Evolutionary conservation across 2,888 invertebrate species (phyloP).

Genomic region (Hylaea fasciaria): DNA sequence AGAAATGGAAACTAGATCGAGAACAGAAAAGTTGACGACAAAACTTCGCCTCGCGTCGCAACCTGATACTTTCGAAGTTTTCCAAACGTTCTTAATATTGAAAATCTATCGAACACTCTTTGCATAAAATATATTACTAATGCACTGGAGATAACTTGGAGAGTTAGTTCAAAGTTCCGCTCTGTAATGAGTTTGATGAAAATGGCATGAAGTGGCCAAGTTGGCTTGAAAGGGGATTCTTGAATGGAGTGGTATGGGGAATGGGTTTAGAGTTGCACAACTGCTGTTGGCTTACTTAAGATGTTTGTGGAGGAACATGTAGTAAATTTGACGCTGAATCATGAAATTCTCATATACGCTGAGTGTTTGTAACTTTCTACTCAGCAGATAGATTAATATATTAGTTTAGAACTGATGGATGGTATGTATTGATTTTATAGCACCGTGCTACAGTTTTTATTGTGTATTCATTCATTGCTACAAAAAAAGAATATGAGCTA

Average conservation of each 20-base stretch:
- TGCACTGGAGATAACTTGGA: constrained; percentile 41
- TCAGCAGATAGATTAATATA: no score
- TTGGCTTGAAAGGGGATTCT: constrained; percentile 13
- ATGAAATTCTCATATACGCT: no score
- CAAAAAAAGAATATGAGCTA: no score
- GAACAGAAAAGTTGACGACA: constrained; percentile 30
- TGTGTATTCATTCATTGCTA: no score
- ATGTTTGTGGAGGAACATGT: constrained; percentile 49
- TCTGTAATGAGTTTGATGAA: constrained; percentile 48
- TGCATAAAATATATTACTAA: constrained; percentile 48
- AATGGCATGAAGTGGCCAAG: constrained; percentile 40
- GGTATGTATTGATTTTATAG: no score
- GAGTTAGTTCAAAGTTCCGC: constrained; percentile 38
- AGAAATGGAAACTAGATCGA: constrained; percentile 31
- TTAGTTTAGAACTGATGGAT: no score
- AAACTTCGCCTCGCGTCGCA: constrained; percentile 26
- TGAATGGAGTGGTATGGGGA: constrained; percentile 1
- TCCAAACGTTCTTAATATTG: constrained; percentile 47
- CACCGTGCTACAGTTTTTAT: no score
- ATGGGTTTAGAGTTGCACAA: constrained; percentile 3
- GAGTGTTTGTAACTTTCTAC: no score
- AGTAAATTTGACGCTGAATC: neutral
- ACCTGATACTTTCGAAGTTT: constrained; percentile 34
- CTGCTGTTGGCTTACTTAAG: constrained; percentile 44
- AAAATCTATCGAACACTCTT: constrained; percentile 57